A percentile compares a stretch with the other conserved stretches of the same genome.
Conservation (phyloP, 2,113 vertebrate genomes). For the Poeciliopsis occidentalis region DNA sequence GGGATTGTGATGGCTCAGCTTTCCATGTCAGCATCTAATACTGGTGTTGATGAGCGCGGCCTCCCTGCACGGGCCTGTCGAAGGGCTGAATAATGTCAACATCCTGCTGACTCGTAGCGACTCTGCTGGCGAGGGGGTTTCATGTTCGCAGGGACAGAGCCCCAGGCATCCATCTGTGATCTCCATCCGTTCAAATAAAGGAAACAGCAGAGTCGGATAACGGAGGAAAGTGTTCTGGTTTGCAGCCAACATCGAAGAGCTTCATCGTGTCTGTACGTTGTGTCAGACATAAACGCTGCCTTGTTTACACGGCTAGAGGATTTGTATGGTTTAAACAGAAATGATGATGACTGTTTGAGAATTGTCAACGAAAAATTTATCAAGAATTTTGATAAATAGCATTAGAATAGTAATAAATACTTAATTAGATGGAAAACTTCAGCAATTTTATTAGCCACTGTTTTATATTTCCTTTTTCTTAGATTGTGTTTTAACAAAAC, state of each 20-base stretch:
- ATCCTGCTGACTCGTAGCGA: constrained; percentile 56
- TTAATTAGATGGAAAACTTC: background rate
- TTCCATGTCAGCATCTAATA: constrained; percentile 51
- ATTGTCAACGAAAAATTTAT: background rate
- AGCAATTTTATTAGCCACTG: background rate
- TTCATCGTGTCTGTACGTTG: background rate
- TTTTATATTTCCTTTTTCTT: too few species aligned
- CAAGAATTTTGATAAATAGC: background rate
- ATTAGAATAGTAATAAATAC: background rate
- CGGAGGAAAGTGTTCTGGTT: constrained; percentile 24
- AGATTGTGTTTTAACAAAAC: too few species aligned
- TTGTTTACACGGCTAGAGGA: background rate
- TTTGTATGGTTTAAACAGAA: background rate
- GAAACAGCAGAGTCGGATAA: constrained; percentile 36
- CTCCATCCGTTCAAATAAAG: constrained; percentile 13
- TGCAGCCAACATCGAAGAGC: background rate
- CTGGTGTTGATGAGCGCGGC: constrained; percentile 2
- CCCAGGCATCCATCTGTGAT: constrained; percentile 40
- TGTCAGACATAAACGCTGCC: constrained; percentile 5
- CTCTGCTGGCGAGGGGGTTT: constrained; percentile 52
- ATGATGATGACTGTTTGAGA: background rate
- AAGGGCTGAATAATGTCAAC: constrained; percentile 39
- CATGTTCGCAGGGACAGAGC: constrained; percentile 23
- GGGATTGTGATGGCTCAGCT: constrained; percentile 27
- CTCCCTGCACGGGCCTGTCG: constrained; percentile 37